A percentile compares a stretch with the other conserved stretches of the same genome.
phyloP scores from a whole-genome alignment of 2,888 invertebrate genomes.

The Drosophila kambysellisi region DNA sequence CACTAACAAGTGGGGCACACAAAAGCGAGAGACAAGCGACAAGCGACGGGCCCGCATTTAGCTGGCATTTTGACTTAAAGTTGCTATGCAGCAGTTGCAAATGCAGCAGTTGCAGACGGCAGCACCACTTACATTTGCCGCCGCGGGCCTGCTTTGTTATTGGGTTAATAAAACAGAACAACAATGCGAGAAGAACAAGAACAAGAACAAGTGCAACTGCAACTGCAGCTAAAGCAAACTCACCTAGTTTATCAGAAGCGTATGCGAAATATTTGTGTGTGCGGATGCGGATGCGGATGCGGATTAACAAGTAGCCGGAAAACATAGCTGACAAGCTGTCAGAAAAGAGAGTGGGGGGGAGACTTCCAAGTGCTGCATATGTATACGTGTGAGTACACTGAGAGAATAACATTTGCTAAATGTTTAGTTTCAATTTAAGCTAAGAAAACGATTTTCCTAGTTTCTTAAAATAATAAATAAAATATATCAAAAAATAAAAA shows the following conservation, averaged over 20 bases:
- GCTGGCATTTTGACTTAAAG: slow-evolving; percentile 69
- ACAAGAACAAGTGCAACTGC: slow-evolving; percentile 4
- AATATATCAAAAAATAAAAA: too few species aligned
- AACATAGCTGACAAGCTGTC: slow-evolving; percentile 19
- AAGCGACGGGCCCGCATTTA: slow-evolving; percentile 69
- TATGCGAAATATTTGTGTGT: slow-evolving; percentile 70
- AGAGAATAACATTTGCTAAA: neutral
- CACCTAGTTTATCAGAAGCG: slow-evolving; percentile 65
- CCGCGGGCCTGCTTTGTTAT: slow-evolving; percentile 70
- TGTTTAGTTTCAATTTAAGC: neutral
- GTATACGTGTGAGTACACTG: neutral
- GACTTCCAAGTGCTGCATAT: slow-evolving; percentile 27
- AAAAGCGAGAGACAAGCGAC: slow-evolving; percentile 53
- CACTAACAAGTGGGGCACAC: slow-evolving; percentile 68
- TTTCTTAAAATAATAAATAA: neutral
- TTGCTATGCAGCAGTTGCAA: slow-evolving; percentile 9
- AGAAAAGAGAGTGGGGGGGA: neutral
- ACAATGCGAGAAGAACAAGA: slow-evolving; percentile 31
- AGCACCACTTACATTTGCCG: slow-evolving; percentile 7
- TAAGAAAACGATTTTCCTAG: neutral
- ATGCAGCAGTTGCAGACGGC: slow-evolving; percentile 4
- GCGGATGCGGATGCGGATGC: slow-evolving; percentile 39
- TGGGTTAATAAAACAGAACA: slow-evolving; percentile 77
- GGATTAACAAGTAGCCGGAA: slow-evolving; percentile 72
- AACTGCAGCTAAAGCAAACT: slow-evolving; percentile 37